A percentile compares a stretch with the other conserved stretches of the same genome.
Conservation (phyloP, 2,888 invertebrate genomes). For the Argynnis bischoffii region DNA sequence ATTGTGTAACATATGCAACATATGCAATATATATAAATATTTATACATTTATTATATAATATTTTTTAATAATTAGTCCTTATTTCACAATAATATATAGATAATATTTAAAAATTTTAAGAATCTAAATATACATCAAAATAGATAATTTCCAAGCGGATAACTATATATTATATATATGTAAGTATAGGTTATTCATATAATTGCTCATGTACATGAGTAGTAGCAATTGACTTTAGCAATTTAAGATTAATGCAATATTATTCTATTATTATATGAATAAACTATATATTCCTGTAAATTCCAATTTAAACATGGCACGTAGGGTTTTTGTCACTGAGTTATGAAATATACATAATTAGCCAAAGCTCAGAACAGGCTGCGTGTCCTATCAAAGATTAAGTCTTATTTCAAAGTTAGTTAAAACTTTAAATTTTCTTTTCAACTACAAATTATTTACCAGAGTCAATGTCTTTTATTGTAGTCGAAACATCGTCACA, state of each 20-base stretch:
- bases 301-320: conserved; percentile 35
- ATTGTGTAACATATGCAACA: no score
- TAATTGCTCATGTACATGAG: background rate
- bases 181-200: conserved; percentile 20
- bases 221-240: conserved; percentile 31
- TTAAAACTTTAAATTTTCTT: conserved; percentile 12
- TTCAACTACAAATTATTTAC: background rate
- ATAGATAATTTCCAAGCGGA: background rate
- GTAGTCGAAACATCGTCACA: background rate
- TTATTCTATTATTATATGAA: conserved; percentile 22
- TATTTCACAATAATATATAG: background rate
- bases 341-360: background rate
- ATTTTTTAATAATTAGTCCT: background rate
- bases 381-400: conserved; percentile 1
- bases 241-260: conserved; percentile 22
- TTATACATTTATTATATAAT: conserved; percentile 2
- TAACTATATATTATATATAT: background rate
- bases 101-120: conserved; percentile 5
- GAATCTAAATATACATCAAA: conserved; percentile 9
- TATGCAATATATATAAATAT: background rate
- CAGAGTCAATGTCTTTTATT: background rate
- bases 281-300: conserved; percentile 32
- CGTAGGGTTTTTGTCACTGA: conserved; percentile 5
- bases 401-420: no score
- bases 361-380: conserved; percentile 15